Evolutionary conservation across 2,797 vertebrate genomes (phyloP).

Genomic region (Oryzias dopingdopingensis): DNA sequence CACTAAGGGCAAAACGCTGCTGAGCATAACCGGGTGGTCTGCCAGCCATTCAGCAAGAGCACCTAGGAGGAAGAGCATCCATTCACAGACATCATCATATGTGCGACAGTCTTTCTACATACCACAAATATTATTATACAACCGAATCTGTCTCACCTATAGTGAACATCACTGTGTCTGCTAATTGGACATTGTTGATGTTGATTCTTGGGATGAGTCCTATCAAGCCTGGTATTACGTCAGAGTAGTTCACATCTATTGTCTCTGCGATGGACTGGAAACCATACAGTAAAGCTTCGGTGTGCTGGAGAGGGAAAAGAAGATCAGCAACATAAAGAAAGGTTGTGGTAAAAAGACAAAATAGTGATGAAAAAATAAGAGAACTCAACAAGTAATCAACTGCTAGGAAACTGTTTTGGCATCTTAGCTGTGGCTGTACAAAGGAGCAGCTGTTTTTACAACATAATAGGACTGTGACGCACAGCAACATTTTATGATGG

Average conservation of each 20-base stretch:
- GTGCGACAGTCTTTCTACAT: not conserved
- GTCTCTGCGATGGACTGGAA: conserved; percentile 99
- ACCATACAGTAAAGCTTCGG: conserved; percentile 93
- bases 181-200: conserved; percentile 97
- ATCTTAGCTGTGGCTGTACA: not conserved
- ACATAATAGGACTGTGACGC: not conserved
- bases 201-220: conserved; percentile 96
- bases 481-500: not conserved
- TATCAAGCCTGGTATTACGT: conserved; percentile 95
- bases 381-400: not conserved
- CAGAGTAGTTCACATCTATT: conserved; percentile 96
- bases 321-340: not conserved
- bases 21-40: conserved; percentile 98
- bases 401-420: not conserved
- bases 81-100: conserved; percentile 8
- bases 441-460: not conserved
- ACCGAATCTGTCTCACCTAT: conserved; percentile 78
- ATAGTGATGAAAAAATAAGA: not conserved
- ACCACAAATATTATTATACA: not conserved
- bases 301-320: conserved; percentile 79
- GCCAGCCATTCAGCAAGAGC: conserved; percentile 97
- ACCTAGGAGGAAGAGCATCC: conserved; percentile 71
- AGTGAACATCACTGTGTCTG: conserved; percentile 98
- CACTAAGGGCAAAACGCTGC: conserved; percentile 92
- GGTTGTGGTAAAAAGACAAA: not conserved